These are phyloP conservation scores for Calameuta pallipes DNA, from an alignment of 2,888 invertebrate genomes.

Conservation along the genomic window DNA sequence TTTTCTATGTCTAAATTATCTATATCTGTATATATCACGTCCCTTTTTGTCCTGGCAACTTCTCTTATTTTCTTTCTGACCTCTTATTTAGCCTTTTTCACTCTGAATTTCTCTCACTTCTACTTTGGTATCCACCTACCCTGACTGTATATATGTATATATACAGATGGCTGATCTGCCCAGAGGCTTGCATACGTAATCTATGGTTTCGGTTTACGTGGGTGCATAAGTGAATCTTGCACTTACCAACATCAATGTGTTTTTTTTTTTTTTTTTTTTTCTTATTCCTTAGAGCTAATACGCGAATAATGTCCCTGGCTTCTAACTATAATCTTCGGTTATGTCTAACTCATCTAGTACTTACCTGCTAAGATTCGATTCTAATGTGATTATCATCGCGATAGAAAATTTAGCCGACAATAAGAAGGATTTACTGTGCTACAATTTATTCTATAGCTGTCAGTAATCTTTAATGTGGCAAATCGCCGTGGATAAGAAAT, in stretches of 20 bases:
- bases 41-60: too few relatives aligned
- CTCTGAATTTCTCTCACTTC: background rate
- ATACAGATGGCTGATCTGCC: constrained; percentile 9
- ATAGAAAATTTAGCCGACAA: background rate
- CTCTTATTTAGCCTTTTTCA: background rate
- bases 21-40: background rate
- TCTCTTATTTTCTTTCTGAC: background rate
- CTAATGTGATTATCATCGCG: background rate
- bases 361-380: background rate
- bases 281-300: background rate
- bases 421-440: background rate
- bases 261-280: background rate
- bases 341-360: background rate
- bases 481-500: background rate
- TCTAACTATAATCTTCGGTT: background rate
- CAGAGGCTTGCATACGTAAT: constrained; percentile 19
- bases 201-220: constrained; percentile 19
- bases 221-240: constrained; percentile 23
- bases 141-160: background rate
- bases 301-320: background rate
- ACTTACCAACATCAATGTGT: constrained; percentile 4
- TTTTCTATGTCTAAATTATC: constrained; percentile 6
- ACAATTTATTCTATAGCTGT: background rate
- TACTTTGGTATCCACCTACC: constrained; percentile 15
- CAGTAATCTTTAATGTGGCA: background rate